Evolutionary conservation across 2,113 vertebrate species (phyloP), one percentile per base, ranked within the genome.

Genomic region (Labeo rohita): DNA sequence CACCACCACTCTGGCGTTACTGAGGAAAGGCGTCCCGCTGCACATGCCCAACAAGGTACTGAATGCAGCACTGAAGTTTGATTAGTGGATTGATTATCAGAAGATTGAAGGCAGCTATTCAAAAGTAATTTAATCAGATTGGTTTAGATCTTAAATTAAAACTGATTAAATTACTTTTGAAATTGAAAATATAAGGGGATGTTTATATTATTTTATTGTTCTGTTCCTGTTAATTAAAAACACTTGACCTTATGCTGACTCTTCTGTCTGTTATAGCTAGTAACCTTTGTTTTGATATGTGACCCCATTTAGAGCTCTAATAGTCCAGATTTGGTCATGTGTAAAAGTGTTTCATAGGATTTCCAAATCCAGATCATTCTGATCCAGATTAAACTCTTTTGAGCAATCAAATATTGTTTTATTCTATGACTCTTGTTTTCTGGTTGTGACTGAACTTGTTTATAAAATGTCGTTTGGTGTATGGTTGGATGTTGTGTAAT

Each of bases 31-130:
- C 4, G 92, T 93, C 43, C 90, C 89, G 10, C 68, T 94, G 45
- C 92, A 91, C 79, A 94, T 93, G 91, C 92, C 92, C 21, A 92
- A 94, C 79, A 94, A 94, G 91, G 93, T 93, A 84, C 36, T 70
- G 8, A 52, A 54, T 39, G 8, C 23, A 54, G 21, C 56, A 18
- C 4, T 2, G 8, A 50, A 34, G 12, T 50, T 15, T 15, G 11
- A 45, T 21, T 11, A 43, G 39, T 21, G 21, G 39, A 72, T 18
- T 72, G 15, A 4, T 43, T 45, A 45, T 11, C 18, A 72, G 8
- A 72, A 6, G 36, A 21, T 18, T 43, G 36, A 72, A 6, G 7
- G 18, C 18, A 39, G 39, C 39, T 39, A 5, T 39, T 5, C 39
- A 39, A 39, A 39, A 39, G 39, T 39, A 39, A 39, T 39, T 39